Base-by-base conservation (phyloP, 2,113 vertebrate genomes). In the Percina caprodes region DNA sequence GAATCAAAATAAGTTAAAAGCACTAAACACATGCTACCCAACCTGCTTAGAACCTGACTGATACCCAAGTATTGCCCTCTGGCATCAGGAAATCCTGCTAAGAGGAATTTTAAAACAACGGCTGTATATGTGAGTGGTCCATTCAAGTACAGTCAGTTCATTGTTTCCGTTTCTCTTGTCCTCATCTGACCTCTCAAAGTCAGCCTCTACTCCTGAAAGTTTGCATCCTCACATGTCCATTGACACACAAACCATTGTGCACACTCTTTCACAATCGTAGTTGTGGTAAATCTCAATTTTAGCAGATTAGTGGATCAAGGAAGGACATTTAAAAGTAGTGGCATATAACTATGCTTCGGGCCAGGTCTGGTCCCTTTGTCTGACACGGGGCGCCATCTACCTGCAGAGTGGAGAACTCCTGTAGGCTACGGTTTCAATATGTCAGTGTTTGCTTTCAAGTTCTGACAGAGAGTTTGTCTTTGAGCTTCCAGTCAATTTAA, bases 351-450 rank as follows among this genome's bases (percentile, higher is more conserved):
- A n/a, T n/a, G 35, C 1, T 9, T 12, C 1, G 1, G 58, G 6
- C 4, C 0, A 0, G 1, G 8, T 30, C 13, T 39, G 11, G 33
- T 10, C 39, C 39, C 54, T 19, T 76, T 45, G 10, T 4, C 42
- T 74, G 63, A 3, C 1, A 2, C 1, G 45, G 18, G 16, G 26
- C 82, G 77, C 84, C 89, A 73, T 74, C 89, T 91, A 66, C 24
- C 19, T 58, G 69, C 0, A 0, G 0, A 6, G 2, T 4, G 3
- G 0, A 30, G 15, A 77, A 49, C 5, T 24, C 2, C 10, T n/a
- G 4, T 3, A 0, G 51, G 6, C 39, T 0, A 0, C 9, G 10
- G 1, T 66, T 54, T 0, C 9, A 48, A n/a, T 81, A 21, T 16
- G n/a, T 30, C 30, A 49, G n/a, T 24, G 1, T 65, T 56, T 56